A percentile compares a stretch with the other conserved stretches of the same genome.
phyloP scores from a whole-genome alignment of 2,113 vertebrate species.

The Ptilonorhynchus violaceus region DNA sequence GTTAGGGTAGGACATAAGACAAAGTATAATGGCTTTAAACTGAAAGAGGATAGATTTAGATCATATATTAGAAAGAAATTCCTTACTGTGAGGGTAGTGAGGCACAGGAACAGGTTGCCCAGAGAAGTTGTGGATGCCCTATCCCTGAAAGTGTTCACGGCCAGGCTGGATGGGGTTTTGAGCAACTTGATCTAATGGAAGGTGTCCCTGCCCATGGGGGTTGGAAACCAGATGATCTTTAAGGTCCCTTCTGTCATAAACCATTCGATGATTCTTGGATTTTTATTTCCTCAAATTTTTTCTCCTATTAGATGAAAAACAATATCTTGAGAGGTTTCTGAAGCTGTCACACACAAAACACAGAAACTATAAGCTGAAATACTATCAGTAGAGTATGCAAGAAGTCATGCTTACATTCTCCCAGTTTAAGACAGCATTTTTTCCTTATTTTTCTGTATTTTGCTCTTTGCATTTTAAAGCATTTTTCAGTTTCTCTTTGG shows the following conservation, averaged over 20 bases:
- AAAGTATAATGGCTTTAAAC: background rate
- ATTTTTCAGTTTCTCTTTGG: background rate
- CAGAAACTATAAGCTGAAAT: background rate
- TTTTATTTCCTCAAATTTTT: background rate
- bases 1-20: background rate
- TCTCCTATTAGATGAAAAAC: background rate
- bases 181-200: background rate
- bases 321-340: background rate
- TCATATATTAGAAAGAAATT: background rate
- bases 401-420: background rate
- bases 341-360: background rate
- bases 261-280: background rate
- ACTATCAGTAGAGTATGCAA: background rate
- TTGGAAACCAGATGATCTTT: background rate
- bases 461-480: background rate
- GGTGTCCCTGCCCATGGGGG: background rate
- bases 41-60: background rate
- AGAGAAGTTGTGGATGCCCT: background rate
- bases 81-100: background rate
- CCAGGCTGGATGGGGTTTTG: background rate
- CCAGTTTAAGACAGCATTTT: background rate
- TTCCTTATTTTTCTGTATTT: background rate
- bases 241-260: background rate
- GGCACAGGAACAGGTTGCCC: fast-evolving
- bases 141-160: background rate